phyloP scores from a whole-genome alignment of 2,888 invertebrate genomes.

The Watsonalla binaria region DNA sequence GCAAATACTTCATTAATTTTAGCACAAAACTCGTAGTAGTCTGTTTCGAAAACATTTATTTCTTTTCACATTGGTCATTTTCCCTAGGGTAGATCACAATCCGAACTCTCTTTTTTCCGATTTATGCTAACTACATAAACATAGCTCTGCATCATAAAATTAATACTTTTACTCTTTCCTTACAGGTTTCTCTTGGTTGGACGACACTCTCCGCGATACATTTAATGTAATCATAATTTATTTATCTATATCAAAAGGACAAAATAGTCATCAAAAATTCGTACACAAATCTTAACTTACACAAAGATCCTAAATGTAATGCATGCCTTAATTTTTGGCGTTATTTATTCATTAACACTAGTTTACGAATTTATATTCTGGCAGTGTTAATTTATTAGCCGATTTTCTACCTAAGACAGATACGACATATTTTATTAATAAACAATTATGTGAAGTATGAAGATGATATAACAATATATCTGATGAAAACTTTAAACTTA shows the following conservation, averaged over 20 bases:
- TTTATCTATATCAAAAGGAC: constrained; percentile 52
- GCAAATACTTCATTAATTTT: constrained; percentile 39
- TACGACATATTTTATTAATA: constrained; percentile 20
- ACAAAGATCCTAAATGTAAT: constrained; percentile 35
- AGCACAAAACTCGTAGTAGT: constrained; percentile 41
- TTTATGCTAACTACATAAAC: constrained; percentile 44
- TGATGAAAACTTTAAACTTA: neutral
- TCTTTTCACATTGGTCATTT: constrained; percentile 72
- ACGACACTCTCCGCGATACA: constrained; percentile 43
- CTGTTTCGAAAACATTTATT: constrained; percentile 74
- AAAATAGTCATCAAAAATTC: constrained; percentile 72
- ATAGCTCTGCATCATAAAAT: constrained; percentile 22
- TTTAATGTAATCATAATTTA: constrained; percentile 14
- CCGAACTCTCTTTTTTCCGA: constrained; percentile 33
- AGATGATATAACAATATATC: neutral
- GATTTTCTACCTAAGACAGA: constrained; percentile 17
- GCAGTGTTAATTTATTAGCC: constrained; percentile 68
- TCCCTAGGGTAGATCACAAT: constrained; percentile 63
- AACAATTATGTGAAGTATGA: neutral
- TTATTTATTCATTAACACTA: constrained; percentile 40
- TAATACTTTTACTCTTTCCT: constrained; percentile 31
- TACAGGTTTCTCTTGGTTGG: constrained; percentile 43
- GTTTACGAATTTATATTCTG: constrained; percentile 58
- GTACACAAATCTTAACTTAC: constrained; percentile 60
- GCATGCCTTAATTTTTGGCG: constrained; percentile 46